phyloP scores from a whole-genome alignment of 2,797 vertebrate genomes.

The Stomatorhinus walkeri region DNA sequence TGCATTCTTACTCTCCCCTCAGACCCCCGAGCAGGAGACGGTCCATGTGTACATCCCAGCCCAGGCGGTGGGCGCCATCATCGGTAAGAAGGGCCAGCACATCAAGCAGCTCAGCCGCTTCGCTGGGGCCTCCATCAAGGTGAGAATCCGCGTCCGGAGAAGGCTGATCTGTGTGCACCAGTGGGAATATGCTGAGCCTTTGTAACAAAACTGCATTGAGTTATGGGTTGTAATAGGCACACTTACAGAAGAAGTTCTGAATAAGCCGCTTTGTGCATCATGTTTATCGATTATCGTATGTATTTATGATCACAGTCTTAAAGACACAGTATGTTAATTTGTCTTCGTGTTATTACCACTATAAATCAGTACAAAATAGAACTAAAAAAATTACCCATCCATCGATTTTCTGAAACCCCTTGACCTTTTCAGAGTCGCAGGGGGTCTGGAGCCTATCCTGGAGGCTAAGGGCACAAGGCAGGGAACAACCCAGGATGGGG shows the following conservation, averaged over 20 bases:
- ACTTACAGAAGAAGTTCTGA: not conserved
- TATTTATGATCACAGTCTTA: not conserved
- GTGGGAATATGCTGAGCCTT: not conserved
- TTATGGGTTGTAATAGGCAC: not conserved
- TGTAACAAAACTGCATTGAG: not conserved
- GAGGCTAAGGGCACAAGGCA: not conserved
- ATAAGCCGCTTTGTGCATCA: not conserved
- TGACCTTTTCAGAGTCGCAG: not conserved
- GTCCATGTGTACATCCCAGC: constrained; percentile 93
- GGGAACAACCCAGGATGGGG: not conserved
- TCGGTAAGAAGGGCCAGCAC: constrained; percentile 92
- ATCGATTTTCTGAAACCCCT: not conserved
- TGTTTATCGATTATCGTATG: not conserved
- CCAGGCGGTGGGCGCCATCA: constrained; percentile 89
- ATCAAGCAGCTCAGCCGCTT: constrained; percentile 94
- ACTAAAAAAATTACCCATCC: not conserved
- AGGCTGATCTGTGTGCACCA: not conserved
- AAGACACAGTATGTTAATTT: not conserved
- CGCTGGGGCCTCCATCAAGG: constrained; percentile 93
- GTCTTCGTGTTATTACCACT: not conserved
- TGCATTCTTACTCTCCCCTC: not conserved
- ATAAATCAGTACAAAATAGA: not conserved
- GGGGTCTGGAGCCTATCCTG: not conserved
- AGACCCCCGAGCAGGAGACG: constrained; percentile 78
- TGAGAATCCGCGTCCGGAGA: constrained; percentile 31